These are phyloP conservation scores for Chaetoderma sp. DNA, from an alignment of 2,888 invertebrate genomes.

Conservation along the genomic window DNA sequence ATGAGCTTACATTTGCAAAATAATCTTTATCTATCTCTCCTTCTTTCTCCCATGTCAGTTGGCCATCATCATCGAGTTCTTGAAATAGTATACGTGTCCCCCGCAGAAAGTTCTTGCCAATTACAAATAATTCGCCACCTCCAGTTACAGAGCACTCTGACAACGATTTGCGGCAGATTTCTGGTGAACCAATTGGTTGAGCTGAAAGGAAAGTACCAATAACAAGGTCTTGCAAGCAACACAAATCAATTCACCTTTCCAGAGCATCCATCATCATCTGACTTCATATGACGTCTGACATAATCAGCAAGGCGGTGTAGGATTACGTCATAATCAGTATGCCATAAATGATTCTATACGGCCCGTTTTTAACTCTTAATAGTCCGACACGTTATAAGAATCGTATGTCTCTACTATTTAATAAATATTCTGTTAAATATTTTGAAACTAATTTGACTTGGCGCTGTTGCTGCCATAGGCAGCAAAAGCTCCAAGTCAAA, in stretches of 20 bases:
- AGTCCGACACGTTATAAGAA: no score
- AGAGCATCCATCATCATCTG: no score
- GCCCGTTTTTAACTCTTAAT: no score
- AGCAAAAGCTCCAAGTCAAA: no score
- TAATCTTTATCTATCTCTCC: conserved; percentile 68
- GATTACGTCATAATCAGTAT: neutral
- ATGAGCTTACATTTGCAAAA: conserved; percentile 65
- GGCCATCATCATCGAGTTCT: conserved; percentile 55
- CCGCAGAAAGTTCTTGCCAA: conserved; percentile 71
- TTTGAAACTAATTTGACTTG: no score
- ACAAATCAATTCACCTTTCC: no score
- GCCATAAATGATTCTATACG: no score
- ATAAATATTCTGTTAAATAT: no score
- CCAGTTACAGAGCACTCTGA: conserved; percentile 54
- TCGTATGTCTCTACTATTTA: no score
- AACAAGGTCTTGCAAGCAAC: neutral
- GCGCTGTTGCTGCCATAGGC: no score
- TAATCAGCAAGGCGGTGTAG: no score
- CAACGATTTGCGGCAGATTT: conserved; percentile 68
- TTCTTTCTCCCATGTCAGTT: conserved; percentile 67
- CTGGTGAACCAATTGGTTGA: conserved; percentile 71
- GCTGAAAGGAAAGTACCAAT: conserved; percentile 52
- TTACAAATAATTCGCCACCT: conserved; percentile 69
- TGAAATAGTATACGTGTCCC: conserved; percentile 68
- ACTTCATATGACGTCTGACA: no score